A percentile compares a stretch with the other conserved stretches of the same genome.
Evolutionary conservation across 1,140 invertebrate genomes (phyloP).

Genomic region (Psilanteris sp.): DNA sequence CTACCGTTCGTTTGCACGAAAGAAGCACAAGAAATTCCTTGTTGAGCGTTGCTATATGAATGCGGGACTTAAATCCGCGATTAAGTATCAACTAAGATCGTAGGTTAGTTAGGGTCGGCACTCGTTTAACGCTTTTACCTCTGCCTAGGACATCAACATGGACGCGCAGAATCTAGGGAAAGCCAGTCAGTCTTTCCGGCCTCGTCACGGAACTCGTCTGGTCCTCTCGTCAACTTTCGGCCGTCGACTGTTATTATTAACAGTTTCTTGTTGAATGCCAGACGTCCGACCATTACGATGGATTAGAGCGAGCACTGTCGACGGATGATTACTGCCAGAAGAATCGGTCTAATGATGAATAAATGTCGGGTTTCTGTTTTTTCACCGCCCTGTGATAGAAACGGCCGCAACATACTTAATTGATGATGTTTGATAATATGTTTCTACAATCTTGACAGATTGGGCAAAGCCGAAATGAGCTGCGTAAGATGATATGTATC

Average conservation of each 20-base stretch:
- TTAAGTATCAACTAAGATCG: slow-evolving; percentile 72
- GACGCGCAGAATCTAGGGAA: slow-evolving; percentile 55
- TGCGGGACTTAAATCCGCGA: slow-evolving; percentile 66
- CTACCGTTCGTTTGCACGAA: slow-evolving; percentile 74
- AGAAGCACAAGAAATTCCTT: slow-evolving; percentile 66
- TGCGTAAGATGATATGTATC: too few species aligned
- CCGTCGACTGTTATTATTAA: slow-evolving; percentile 30
- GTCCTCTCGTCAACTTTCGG: slow-evolving; percentile 4
- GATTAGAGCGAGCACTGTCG: too few species aligned
- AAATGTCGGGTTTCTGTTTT: too few species aligned
- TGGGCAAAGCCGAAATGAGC: too few species aligned
- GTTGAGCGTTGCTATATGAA: slow-evolving; percentile 65
- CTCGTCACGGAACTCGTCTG: slow-evolving; percentile 43
- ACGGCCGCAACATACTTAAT: too few species aligned
- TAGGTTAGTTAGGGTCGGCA: slow-evolving; percentile 72
- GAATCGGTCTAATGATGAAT: too few species aligned
- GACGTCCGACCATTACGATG: too few species aligned
- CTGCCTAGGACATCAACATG: slow-evolving; percentile 47
- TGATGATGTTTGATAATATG: too few species aligned
- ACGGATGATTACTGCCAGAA: too few species aligned
- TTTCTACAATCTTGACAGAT: too few species aligned
- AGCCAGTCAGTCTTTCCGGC: slow-evolving; percentile 39
- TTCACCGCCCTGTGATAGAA: too few species aligned
- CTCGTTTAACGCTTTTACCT: slow-evolving; percentile 69
- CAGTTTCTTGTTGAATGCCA: slow-evolving; percentile 28